Percentiles rank a stretch among this genome's conserved stretches.
phyloP scores from a whole-genome alignment of 2,888 invertebrate species.

The Stenodema calcarata region DNA sequence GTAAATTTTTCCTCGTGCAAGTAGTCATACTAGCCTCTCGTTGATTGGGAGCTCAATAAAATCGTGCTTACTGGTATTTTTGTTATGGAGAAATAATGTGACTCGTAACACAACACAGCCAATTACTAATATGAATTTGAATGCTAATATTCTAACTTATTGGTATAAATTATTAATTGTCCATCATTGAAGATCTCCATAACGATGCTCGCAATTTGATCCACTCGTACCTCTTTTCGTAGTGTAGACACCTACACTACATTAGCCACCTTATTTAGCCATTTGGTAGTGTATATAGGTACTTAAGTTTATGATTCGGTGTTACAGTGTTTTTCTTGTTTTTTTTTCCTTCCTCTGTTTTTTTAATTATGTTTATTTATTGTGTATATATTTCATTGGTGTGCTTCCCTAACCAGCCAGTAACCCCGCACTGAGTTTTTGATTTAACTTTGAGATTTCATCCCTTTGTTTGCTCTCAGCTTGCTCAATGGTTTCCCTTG shows the following conservation, averaged over 20 bases:
- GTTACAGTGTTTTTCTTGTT: background rate
- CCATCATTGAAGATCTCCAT: background rate
- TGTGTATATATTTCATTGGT: conserved; percentile 13
- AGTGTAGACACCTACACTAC: too few relatives aligned
- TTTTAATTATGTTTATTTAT: background rate
- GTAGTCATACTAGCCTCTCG: background rate
- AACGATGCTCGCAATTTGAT: background rate
- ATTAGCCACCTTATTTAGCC: background rate
- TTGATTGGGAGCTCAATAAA: too few relatives aligned
- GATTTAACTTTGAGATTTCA: background rate
- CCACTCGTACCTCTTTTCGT: background rate
- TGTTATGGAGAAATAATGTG: background rate
- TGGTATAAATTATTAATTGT: background rate
- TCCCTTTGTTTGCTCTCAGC: conserved; percentile 26
- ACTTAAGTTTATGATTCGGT: background rate
- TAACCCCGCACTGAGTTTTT: conserved; percentile 39
- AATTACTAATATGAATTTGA: background rate
- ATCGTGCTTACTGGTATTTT: background rate
- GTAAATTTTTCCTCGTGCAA: background rate
- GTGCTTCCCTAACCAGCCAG: conserved; percentile 47
- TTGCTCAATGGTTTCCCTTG: conserved; percentile 11
- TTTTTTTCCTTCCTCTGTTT: background rate
- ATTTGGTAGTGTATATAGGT: background rate
- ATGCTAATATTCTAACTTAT: background rate
- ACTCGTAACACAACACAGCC: background rate